Base-by-base conservation (phyloP, 2,888 invertebrate genomes). In the Tinea pellionella region DNA sequence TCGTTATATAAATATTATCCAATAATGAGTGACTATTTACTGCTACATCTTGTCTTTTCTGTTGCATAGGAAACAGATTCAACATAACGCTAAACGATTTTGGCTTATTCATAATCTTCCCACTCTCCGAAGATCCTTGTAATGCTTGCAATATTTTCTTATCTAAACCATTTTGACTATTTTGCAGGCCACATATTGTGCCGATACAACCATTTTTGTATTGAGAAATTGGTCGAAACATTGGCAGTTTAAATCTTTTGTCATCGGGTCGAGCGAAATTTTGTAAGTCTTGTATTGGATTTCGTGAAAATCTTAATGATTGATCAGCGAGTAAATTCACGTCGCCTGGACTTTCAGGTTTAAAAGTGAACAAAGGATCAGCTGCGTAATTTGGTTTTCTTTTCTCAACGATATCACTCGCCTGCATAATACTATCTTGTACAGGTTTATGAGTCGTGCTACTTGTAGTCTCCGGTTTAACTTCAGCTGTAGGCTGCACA, bases 331-430 rank as follows among this genome's bases (percentile, higher is more conserved):
- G 69, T 43, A 93, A 78, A 77, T 94, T 94, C 0, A 94, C 89
- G 61, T 94, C 94, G 37, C 92, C 90, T 0, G 93, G 93, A 64
- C 90, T 91, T 62, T 91, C 90, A 0, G 94, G 94, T 70, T 93
- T 94, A 67, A 89, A 94, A 1, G 88, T 89, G 69, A 90, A 90
- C 63, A 94, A 88, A 15, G 93, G 93, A 71, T 94, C 93, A 56
- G 79, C 73, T 61, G 78, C 73, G 61, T 83, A 37, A 11, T n/a
- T 24, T 68, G 67, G 55, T 37, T 60, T 37, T 16, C 37, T 30
- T 37, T n/a, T 42, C 1, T 16, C n/a, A n/a, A 43, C 6, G 60
- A 69, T 65, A 60, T 71, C 72, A 0, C 67, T 73, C 13, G 61
- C 61, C 12, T 67, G 67, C 1, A 68, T 63, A 4, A 64, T 11